Evolutionary conservation across 1,140 invertebrate genomes (phyloP).

Genomic region (Melipona quadrifasciata): DNA sequence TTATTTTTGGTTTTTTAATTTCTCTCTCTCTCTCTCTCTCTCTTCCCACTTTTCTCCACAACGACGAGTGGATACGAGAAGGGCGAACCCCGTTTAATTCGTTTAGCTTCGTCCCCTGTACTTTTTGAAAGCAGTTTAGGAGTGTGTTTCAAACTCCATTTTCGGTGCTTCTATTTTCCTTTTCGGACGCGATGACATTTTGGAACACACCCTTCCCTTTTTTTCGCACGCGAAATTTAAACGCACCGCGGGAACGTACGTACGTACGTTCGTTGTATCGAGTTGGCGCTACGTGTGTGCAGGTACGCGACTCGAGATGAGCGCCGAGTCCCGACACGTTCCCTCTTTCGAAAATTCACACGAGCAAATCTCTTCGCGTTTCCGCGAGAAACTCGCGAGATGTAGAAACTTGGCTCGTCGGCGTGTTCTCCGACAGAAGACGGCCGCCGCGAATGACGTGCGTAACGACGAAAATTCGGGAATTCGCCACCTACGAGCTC

Average conservation of each 20-base stretch:
- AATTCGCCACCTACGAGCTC: background rate
- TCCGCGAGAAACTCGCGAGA: no score
- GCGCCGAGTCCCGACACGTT: background rate
- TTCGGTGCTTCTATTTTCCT: background rate
- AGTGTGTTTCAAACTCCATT: background rate
- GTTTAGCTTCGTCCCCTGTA: background rate
- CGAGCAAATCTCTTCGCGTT: background rate
- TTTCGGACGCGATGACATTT: background rate
- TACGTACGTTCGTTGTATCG: background rate
- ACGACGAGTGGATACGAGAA: background rate
- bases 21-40: background rate
- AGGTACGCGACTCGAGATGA: no score
- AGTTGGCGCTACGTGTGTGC: background rate
- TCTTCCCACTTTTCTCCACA: background rate
- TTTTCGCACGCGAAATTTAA: background rate
- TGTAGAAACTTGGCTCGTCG: background rate
- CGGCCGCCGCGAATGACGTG: background rate
- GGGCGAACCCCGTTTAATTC: conserved; percentile 20
- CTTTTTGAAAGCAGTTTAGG: background rate
- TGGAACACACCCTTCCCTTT: no score
- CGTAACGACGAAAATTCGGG: background rate
- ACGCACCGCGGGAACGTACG: background rate
- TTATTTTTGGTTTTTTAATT: no score
- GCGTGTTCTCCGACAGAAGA: background rate
- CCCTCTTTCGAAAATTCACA: background rate